Evolutionary conservation across 2,888 invertebrate genomes (phyloP), one percentile per base, ranked within the genome.

Genomic region (Ichneumon xanthorius): DNA sequence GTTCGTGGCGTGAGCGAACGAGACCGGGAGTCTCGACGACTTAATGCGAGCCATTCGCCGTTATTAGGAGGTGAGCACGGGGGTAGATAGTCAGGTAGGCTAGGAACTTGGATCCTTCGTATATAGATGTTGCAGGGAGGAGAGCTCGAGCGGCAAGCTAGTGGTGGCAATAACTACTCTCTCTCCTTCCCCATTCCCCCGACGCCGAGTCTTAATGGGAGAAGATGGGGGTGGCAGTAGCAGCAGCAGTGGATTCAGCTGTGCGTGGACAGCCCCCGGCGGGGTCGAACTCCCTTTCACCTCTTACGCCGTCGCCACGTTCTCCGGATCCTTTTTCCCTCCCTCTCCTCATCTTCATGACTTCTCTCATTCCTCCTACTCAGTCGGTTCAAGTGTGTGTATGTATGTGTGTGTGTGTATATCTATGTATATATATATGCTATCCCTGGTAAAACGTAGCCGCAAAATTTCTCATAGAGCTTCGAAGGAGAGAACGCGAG

Each of bases 21-120:
- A 72, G 79, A 75, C 50, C 63, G 71, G 73, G 79, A 75, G 63
- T 71, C 70, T 75, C 65, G 71, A 83, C 86, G 86, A 84, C 85
- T 88, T 89, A 88, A 89, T 88, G 82, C 87, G 78, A 86, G 68
- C 80, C 68, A 81, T 81, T 86, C 58, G 22, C 82, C 67, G 85
- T 80, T 82, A 82, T 80, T 82, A 73, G 72, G 53, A 63, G 72
- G 55, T 40, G 80, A 76, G 65, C 30, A 72, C 48, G 40, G 33
- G 67, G 30, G 61, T 22, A 58, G 75, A 40, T 58, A 72, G 48
- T 48, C 80, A 67, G 58, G 61, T 77, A 68, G 72, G 72, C 67
- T 53, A 19, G 55, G 22, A 80, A 80, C 70, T 71, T 75, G 48
- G 33, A 72, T 2, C 67, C 48, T 19, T 45, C 61, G 70, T 61